These are phyloP conservation scores for Hiodon alosoides DNA, from an alignment of 2,113 vertebrate genomes.

Conservation along the genomic window DNA sequence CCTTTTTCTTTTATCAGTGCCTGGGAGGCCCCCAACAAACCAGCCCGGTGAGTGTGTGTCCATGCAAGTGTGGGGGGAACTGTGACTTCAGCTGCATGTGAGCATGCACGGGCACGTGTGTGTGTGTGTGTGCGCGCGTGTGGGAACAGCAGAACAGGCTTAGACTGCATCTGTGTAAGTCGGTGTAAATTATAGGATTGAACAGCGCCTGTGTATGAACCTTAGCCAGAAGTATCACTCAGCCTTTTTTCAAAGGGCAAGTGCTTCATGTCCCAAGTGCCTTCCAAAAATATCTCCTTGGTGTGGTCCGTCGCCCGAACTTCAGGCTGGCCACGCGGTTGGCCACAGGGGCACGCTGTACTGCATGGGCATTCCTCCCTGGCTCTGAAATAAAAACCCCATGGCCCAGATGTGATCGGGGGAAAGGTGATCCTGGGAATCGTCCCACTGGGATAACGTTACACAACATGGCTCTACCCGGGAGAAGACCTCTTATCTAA, in stretches of 20 bases:
- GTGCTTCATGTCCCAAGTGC: constrained; percentile 20
- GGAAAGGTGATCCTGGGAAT: constrained; percentile 40
- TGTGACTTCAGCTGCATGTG: background rate
- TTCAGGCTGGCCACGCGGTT: background rate
- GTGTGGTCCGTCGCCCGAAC: background rate
- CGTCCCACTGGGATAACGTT: constrained; percentile 39
- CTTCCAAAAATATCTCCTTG: constrained; percentile 21
- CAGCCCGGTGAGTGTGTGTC: background rate
- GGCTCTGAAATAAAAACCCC: constrained; percentile 35
- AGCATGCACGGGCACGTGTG: background rate
- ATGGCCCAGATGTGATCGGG: constrained; percentile 12
- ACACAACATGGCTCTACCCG: constrained; percentile 25
- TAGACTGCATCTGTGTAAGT: background rate
- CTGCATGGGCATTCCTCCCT: background rate
- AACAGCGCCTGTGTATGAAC: background rate
- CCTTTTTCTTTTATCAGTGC: too few relatives aligned
- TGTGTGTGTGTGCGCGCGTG: background rate
- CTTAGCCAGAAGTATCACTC: background rate
- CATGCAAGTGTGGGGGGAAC: background rate
- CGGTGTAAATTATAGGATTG: too few relatives aligned
- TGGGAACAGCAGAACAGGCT: background rate
- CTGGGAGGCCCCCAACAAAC: background rate
- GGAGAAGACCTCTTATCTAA: constrained; percentile 5
- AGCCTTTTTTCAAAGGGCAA: constrained; percentile 11
- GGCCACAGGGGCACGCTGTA: background rate